phyloP scores from a whole-genome alignment of 2,888 invertebrate genomes.

The Sminthurides aquaticus region DNA sequence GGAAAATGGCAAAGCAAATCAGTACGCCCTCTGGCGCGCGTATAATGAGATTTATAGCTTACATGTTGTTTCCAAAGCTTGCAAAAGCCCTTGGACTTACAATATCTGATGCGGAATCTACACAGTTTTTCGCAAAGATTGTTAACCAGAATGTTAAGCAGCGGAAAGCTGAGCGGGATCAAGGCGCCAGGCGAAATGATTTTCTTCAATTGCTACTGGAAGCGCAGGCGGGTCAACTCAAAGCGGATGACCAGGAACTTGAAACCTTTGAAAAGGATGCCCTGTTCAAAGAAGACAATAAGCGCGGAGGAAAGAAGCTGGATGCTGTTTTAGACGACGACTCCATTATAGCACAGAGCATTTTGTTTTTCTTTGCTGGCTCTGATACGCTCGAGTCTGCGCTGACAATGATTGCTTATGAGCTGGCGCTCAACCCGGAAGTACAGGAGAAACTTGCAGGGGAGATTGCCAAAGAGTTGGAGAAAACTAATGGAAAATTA shows the following conservation, averaged over 20 bases:
- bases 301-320: background rate
- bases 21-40: background rate
- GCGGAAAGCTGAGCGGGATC: background rate
- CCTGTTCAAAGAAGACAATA: background rate
- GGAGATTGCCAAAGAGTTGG: constrained; percentile 7
- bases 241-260: constrained; percentile 1
- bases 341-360: constrained; percentile 13
- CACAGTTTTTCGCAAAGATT: constrained; percentile 3
- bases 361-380: constrained; percentile 19
- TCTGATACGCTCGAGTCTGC: background rate
- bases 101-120: background rate
- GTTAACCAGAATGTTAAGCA: constrained; percentile 4
- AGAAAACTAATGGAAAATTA: constrained; percentile 2
- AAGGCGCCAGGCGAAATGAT: constrained; percentile 1
- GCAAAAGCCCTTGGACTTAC: background rate
- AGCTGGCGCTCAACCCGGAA: constrained; percentile 16
- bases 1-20: constrained; percentile 40
- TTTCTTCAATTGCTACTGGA: constrained; percentile 44
- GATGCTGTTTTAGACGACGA: constrained; percentile 10
- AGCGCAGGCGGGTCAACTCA: constrained; percentile 13
- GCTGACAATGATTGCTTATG: constrained; percentile 7
- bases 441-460: constrained; percentile 16
- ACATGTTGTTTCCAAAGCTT: background rate
- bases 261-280: constrained; percentile 21
- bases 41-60: background rate